These are phyloP conservation scores for Pseudomyrmex gracilis DNA, from an alignment of 1,140 invertebrate genomes.

Conservation along the genomic window DNA sequence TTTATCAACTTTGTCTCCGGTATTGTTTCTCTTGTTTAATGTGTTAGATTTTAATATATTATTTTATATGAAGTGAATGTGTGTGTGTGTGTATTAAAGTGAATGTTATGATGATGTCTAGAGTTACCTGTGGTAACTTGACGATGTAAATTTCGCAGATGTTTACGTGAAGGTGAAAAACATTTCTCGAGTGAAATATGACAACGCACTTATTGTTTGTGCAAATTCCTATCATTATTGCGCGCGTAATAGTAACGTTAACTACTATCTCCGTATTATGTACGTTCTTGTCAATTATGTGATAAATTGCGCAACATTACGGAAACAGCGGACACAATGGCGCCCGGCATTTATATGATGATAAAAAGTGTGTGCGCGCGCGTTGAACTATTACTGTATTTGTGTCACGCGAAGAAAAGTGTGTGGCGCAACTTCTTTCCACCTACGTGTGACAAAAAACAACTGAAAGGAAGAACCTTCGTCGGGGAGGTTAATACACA, in stretches of 20 bases:
- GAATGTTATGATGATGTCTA: neutral
- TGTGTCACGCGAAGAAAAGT: too few species aligned
- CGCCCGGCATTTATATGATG: neutral
- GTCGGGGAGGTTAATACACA: neutral
- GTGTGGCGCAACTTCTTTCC: neutral
- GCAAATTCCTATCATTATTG: neutral
- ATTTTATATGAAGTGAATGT: too few species aligned
- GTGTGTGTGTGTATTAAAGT: too few species aligned
- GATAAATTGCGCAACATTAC: constrained; percentile 3
- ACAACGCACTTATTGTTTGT: neutral
- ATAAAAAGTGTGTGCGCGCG: constrained; percentile 7
- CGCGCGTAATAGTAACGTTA: neutral
- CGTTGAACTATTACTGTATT: neutral
- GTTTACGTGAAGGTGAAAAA: neutral
- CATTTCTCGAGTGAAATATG: neutral
- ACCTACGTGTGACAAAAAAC: neutral
- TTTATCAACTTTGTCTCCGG: too few species aligned
- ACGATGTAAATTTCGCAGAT: neutral
- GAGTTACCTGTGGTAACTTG: neutral
- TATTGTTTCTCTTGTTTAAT: too few species aligned
- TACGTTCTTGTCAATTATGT: neutral
- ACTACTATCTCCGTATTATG: constrained; percentile 4
- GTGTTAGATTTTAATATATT: too few species aligned
- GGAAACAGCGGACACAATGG: constrained; percentile 4
- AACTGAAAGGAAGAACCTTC: neutral